Percentiles rank a stretch among this genome's conserved stretches.
These are phyloP conservation scores for Drosophila seclusa DNA, from an alignment of 2,888 invertebrate species.

Conservation along the genomic window DNA sequence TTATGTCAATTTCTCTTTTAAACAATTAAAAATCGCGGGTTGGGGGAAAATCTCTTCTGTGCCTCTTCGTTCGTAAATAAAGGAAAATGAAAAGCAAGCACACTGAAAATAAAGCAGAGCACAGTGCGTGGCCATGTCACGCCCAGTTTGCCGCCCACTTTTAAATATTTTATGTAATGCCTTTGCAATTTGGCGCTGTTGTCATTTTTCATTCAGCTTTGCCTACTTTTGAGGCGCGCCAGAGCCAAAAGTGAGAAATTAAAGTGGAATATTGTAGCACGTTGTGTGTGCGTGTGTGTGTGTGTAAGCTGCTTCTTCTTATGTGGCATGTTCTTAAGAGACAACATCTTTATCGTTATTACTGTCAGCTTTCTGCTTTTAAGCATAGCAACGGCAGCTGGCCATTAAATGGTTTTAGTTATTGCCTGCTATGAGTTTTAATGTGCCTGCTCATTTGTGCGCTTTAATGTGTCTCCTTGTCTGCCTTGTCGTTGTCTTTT, in stretches of 20 bases:
- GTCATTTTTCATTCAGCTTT: slow-evolving; percentile 59
- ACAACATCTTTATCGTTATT: slow-evolving; percentile 51
- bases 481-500: too few relatives aligned
- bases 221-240: slow-evolving; percentile 47
- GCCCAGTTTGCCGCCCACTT: slow-evolving; percentile 22
- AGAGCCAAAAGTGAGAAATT: slow-evolving; percentile 41
- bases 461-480: not conserved
- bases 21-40: slow-evolving; percentile 66
- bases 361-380: slow-evolving; percentile 32
- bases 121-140: not conserved
- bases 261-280: slow-evolving; percentile 68
- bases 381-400: slow-evolving; percentile 22
- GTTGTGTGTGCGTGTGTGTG: not conserved
- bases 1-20: slow-evolving; percentile 71
- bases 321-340: slow-evolving; percentile 4
- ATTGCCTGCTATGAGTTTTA: slow-evolving; percentile 21
- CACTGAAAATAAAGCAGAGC: not conserved
- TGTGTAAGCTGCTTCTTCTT: not conserved
- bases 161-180: slow-evolving; percentile 70
- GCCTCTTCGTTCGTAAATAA: slow-evolving; percentile 12
- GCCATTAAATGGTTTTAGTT: slow-evolving; percentile 15
- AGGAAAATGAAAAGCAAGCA: slow-evolving; percentile 37
- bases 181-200: slow-evolving; percentile 70
- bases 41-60: slow-evolving; percentile 8
- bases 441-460: not conserved